Evolutionary conservation across 2,797 vertebrate species (phyloP).

Genomic region (Champsocephalus esox): DNA sequence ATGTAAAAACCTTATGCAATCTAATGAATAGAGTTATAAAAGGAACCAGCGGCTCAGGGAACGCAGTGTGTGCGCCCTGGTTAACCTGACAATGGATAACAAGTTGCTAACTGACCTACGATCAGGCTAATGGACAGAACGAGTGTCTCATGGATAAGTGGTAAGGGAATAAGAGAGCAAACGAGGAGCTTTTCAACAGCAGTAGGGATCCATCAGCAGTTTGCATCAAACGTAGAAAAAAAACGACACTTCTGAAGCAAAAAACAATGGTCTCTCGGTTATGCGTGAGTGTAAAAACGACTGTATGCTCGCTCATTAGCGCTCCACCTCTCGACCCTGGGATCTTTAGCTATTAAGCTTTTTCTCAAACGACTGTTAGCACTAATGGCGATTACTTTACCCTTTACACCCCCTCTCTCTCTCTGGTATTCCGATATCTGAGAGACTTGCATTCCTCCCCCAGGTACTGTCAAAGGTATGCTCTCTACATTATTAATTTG

Average conservation of each 20-base stretch:
- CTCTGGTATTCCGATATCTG: conserved; percentile 16
- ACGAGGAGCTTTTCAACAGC: not conserved
- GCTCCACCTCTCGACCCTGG: conserved; percentile 25
- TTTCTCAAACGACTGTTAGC: conserved; percentile 32
- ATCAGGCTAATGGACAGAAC: conserved; percentile 16
- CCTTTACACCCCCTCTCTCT: conserved; percentile 50
- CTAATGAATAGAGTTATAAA: not conserved
- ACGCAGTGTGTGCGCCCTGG: not conserved
- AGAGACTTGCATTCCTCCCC: conserved; percentile 29
- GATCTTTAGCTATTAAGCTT: conserved; percentile 41
- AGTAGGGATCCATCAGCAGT: conserved; percentile 5
- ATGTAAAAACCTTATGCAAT: not conserved
- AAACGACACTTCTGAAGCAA: conserved; percentile 7
- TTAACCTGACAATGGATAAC: conserved; percentile 2
- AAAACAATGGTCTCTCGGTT: not conserved
- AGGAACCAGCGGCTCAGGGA: not conserved
- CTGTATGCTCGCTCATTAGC: conserved; percentile 26
- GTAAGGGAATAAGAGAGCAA: not conserved
- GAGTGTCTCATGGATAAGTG: conserved; percentile 6
- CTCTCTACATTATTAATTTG: conserved; percentile 66
- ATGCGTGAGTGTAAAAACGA: not conserved
- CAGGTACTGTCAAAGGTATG: conserved; percentile 54
- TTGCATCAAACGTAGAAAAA: not conserved
- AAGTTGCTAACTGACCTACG: not conserved
- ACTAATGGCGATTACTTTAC: conserved; percentile 52